Evolutionary conservation across 2,113 vertebrate species (phyloP).

Genomic region (Monopterus albus): DNA sequence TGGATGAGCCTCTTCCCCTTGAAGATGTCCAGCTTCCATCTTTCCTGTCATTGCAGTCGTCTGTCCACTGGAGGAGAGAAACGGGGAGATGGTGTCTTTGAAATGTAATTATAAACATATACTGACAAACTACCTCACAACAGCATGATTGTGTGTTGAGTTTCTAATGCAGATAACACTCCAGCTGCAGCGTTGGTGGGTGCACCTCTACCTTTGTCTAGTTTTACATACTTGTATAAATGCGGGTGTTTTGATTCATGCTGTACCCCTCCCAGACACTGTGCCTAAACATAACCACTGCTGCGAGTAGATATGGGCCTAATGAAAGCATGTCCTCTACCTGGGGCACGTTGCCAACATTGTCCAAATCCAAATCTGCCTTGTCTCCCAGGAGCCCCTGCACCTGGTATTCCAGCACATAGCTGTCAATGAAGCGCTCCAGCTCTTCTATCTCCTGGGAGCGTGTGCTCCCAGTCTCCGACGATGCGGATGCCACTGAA

Average conservation of each 20-base stretch:
- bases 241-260: background rate
- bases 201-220: background rate
- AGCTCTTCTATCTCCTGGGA: conserved; percentile 98
- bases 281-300: background rate
- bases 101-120: background rate
- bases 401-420: conserved; percentile 97
- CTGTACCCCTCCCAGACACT: background rate
- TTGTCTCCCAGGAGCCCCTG: conserved; percentile 95
- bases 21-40: conserved; percentile 90
- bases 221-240: background rate
- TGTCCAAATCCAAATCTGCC: conserved; percentile 86
- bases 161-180: no score
- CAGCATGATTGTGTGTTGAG: background rate
- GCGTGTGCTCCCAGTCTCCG: conserved; percentile 94
- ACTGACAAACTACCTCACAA: background rate
- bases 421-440: conserved; percentile 98
- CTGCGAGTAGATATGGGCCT: background rate
- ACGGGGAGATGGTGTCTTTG: background rate
- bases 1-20: conserved; percentile 84
- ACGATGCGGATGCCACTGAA: conserved; percentile 94
- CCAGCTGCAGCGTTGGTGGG: background rate
- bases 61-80: conserved; percentile 89
- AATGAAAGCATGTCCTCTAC: conserved; percentile 62
- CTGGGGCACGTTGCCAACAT: conserved; percentile 88
- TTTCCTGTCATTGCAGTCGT: conserved; percentile 88